Conservation (phyloP, 2,888 invertebrate species). For the Scaptomyza polygonia region DNA sequence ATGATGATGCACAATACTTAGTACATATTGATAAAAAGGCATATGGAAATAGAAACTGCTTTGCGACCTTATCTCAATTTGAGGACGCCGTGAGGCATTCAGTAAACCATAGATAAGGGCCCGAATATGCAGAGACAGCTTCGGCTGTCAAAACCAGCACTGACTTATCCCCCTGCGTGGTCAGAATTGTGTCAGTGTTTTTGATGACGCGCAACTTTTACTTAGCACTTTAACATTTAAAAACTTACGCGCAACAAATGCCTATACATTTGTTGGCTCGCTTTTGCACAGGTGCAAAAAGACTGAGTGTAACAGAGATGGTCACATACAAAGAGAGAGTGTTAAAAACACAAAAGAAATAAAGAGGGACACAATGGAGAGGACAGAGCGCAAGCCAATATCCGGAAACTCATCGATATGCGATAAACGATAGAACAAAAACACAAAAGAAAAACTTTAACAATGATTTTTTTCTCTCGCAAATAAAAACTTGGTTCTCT, state of each 20-base stretch:
- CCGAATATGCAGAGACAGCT: slow-evolving; percentile 1
- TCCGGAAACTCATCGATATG: slow-evolving; percentile 45
- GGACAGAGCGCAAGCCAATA: slow-evolving; percentile 36
- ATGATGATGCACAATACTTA: slow-evolving; percentile 17
- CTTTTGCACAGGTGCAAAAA: slow-evolving; percentile 50
- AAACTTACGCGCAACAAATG: slow-evolving; percentile 54
- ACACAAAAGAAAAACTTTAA: slow-evolving; percentile 43
- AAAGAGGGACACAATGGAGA: slow-evolving; percentile 9
- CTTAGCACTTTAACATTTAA: slow-evolving; percentile 59
- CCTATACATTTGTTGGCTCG: slow-evolving; percentile 36
- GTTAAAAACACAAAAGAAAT: slow-evolving; percentile 1
- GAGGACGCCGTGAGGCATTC: slow-evolving; percentile 30
- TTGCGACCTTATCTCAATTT: slow-evolving; percentile 37
- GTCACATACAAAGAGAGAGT: slow-evolving; percentile 26
- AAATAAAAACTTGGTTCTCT: slow-evolving; percentile 32
- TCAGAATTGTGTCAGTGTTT: slow-evolving; percentile 26
- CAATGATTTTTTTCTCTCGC: slow-evolving; percentile 42
- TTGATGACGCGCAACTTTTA: slow-evolving; percentile 47
- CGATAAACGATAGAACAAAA: slow-evolving; percentile 61
- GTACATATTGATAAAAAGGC: slow-evolving; percentile 48
- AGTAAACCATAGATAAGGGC: slow-evolving; percentile 35
- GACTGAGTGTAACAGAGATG: slow-evolving; percentile 40
- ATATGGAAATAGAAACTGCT: slow-evolving; percentile 34
- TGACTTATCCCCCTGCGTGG: slow-evolving; percentile 11
- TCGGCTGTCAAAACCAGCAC: slow-evolving; percentile 19